Conservation (phyloP, 2,888 invertebrate species). For the Yponomeuta malinellus region DNA sequence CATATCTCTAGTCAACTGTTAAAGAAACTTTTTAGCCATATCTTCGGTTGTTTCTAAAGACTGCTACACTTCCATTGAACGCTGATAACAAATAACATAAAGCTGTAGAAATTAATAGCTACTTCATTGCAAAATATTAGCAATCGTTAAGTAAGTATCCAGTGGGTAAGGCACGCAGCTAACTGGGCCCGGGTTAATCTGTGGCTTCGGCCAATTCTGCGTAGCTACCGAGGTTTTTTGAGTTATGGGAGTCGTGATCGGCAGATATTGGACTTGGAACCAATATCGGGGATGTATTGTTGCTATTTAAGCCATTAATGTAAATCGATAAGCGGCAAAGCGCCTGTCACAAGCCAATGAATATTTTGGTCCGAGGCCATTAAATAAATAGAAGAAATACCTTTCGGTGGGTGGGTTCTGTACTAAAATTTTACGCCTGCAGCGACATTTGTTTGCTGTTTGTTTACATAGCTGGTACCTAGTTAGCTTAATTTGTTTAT, state of each 20-base stretch:
- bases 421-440: too few relatives aligned
- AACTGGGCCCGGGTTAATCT: background rate
- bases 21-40: too few relatives aligned
- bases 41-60: too few relatives aligned
- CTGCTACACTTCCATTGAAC: background rate
- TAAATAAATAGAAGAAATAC: background rate
- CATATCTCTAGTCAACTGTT: too few relatives aligned
- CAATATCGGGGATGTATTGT: conserved; percentile 30
- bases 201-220: background rate
- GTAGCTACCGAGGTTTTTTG: conserved; percentile 33
- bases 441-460: too few relatives aligned
- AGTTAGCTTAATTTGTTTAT: too few relatives aligned
- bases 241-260: conserved; percentile 37
- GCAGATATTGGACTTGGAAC: conserved; percentile 18
- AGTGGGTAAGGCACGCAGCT: background rate
- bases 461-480: too few relatives aligned
- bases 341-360: background rate
- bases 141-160: background rate
- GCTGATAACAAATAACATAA: background rate
- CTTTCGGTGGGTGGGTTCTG: too few relatives aligned
- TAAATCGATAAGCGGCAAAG: background rate
- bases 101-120: background rate
- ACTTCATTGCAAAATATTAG: background rate
- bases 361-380: background rate
- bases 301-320: conserved; percentile 21